These are phyloP conservation scores for Tinea pellionella DNA, from an alignment of 2,888 invertebrate species.

Conservation along the genomic window DNA sequence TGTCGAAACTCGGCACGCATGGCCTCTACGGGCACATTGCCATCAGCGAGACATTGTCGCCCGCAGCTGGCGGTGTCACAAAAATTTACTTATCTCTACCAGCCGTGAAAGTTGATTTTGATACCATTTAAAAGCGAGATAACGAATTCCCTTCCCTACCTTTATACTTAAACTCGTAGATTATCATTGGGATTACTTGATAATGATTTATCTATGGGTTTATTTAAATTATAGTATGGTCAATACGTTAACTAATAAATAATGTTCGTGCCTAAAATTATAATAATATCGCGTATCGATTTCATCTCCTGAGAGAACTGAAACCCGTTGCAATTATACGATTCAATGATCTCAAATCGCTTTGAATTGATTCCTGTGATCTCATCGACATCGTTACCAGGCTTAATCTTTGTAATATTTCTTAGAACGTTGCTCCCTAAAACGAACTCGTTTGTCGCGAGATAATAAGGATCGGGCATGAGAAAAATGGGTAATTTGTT, in stretches of 20 bases:
- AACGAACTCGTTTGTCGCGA: slow-evolving; percentile 42
- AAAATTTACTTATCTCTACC: neutral
- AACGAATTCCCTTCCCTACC: neutral
- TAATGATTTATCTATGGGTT: neutral
- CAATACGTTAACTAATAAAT: neutral
- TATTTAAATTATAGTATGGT: neutral
- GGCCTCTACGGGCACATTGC: slow-evolving; percentile 4
- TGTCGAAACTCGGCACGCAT: slow-evolving; percentile 21
- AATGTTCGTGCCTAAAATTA: neutral
- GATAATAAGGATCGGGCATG: slow-evolving; percentile 53
- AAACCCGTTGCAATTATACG: slow-evolving; percentile 42
- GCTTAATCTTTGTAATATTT: slow-evolving; percentile 16
- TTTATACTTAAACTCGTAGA: neutral
- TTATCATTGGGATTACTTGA: neutral
- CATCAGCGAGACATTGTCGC: neutral
- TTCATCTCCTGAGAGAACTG: slow-evolving; percentile 7
- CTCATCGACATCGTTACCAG: slow-evolving; percentile 23
- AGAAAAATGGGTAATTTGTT: slow-evolving; percentile 66
- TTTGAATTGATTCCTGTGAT: slow-evolving; percentile 35
- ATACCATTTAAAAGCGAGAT: neutral
- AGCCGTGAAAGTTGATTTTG: neutral
- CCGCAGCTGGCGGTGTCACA: neutral
- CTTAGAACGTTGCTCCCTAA: slow-evolving; percentile 18
- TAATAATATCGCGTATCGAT: slow-evolving; percentile 4
- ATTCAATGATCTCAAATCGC: slow-evolving; percentile 50